Base-by-base conservation (phyloP, 1,140 invertebrate genomes). In the Drosophila tsacasi region DNA sequence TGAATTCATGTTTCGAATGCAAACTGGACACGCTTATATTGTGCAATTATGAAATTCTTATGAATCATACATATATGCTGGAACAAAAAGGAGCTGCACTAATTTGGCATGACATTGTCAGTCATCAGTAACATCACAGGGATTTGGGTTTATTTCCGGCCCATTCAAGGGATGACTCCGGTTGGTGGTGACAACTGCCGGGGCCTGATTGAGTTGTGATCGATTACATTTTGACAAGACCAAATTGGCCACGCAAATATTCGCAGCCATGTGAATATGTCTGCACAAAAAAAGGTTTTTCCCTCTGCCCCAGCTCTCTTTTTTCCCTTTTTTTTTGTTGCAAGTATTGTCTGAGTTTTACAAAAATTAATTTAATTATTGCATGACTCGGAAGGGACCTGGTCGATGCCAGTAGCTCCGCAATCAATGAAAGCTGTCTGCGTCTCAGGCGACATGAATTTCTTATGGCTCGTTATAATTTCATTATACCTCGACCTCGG, bases 381-480 rank as follows among this genome's bases (percentile, higher is more conserved):
- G 69, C 68, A 77, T 68, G 47, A 65, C 76, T 40, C 32, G 21
- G 6, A 23, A 42, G 52, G 50, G 30, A 35, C 21, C n/a, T 37
- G 57, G 47, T 27, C 23, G 42, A 57, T 25, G 44, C 17, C 35
- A 19, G 46, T 40, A 13, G 13, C 67, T 55, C 42, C 17, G 40
- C 67, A 80, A 86, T 80, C 84, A 80, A 80, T 89, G 74, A 72
- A 68, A 73, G 39, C 68, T 50, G 55, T n/a, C 57, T 60, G 47
- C 58, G 65, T 67, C 66, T 68, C 63, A 62, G 75, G 40, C 65
- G 81, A 77, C 83, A 90, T 90, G 85, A 90, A 90, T 91, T 90
- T 91, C 86, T 90, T 90, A 90, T 90, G 63, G 86, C 85, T 90
- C 85, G 81, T 90, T 91, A 90, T 90, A 90, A 90, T 90, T 90